Conservation (phyloP, 2,888 invertebrate species). For the Alviniconcha strummeri region DNA sequence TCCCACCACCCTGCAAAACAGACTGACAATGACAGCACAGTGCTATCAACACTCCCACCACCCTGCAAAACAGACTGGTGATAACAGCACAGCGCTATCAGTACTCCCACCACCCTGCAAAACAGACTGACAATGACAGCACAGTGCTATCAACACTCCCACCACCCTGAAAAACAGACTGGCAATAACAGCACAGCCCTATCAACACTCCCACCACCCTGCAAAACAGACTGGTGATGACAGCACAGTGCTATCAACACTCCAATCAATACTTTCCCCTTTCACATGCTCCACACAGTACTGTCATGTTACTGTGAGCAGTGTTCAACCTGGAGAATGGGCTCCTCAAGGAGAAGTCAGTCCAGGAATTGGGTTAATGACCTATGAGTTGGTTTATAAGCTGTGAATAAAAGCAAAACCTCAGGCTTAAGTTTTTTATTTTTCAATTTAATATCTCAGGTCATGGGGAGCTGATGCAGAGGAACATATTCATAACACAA, state of each 20-base stretch:
- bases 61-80: conserved; percentile 36
- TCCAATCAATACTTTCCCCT: too few species aligned
- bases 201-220: conserved; percentile 78
- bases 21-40: neutral
- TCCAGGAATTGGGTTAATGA: too few species aligned
- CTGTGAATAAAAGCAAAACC: too few species aligned
- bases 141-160: conserved; percentile 81
- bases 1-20: conserved; percentile 51
- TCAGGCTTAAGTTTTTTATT: too few species aligned
- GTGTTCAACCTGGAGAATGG: too few species aligned
- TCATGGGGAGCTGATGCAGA: too few species aligned
- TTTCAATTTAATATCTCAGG: too few species aligned
- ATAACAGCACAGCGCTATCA: conserved; percentile 89
- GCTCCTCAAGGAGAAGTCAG: too few species aligned
- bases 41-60: conserved; percentile 81
- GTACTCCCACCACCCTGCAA: conserved; percentile 73
- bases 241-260: conserved; percentile 80
- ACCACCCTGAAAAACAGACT: conserved; percentile 43
- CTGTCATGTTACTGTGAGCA: too few species aligned
- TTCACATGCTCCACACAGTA: too few species aligned
- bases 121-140: conserved; percentile 14
- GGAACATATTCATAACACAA: too few species aligned
- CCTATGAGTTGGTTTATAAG: too few species aligned
- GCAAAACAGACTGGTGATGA: conserved; percentile 35
- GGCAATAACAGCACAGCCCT: conserved; percentile 74